phyloP scores from a whole-genome alignment of 2,888 invertebrate genomes.

The Odontocolon sp. region DNA sequence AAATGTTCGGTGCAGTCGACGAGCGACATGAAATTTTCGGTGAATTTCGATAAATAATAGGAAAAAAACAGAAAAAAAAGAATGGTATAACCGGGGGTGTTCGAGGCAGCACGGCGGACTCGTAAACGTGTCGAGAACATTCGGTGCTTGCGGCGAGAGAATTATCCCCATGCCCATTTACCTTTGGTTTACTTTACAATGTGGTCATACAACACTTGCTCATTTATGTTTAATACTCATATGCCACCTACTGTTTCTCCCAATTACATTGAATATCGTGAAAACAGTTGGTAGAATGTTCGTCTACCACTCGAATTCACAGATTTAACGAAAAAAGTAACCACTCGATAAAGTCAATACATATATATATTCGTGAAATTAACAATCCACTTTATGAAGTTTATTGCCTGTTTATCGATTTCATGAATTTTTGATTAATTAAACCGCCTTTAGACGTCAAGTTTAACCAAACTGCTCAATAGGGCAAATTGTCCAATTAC shows the following conservation, averaged over 20 bases:
- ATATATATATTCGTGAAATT: slow-evolving; percentile 24
- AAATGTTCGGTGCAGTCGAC: slow-evolving; percentile 16
- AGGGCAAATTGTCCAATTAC: too few relatives aligned
- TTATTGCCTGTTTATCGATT: slow-evolving; percentile 28
- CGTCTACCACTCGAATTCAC: background rate
- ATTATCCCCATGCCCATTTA: slow-evolving; percentile 54
- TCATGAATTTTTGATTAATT: slow-evolving; percentile 25
- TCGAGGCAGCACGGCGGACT: slow-evolving; percentile 38
- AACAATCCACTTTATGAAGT: slow-evolving; percentile 24
- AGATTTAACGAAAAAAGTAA: background rate
- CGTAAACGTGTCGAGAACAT: slow-evolving; percentile 60
- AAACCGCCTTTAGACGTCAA: too few relatives aligned
- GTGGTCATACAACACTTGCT: slow-evolving; percentile 33
- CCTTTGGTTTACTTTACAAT: slow-evolving; percentile 48
- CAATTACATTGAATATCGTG: slow-evolving; percentile 4
- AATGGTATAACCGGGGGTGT: slow-evolving; percentile 34
- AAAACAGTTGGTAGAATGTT: background rate
- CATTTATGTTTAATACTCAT: slow-evolving; percentile 31
- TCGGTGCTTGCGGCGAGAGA: slow-evolving; percentile 54
- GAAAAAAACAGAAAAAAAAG: slow-evolving; percentile 25
- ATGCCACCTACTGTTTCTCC: background rate
- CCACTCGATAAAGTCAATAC: background rate
- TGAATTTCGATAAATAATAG: slow-evolving; percentile 50
- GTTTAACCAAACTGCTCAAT: too few relatives aligned
- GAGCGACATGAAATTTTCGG: slow-evolving; percentile 31